Evolutionary conservation across 2,797 vertebrate genomes (phyloP).

Genomic region (Acridotheres tristis): DNA sequence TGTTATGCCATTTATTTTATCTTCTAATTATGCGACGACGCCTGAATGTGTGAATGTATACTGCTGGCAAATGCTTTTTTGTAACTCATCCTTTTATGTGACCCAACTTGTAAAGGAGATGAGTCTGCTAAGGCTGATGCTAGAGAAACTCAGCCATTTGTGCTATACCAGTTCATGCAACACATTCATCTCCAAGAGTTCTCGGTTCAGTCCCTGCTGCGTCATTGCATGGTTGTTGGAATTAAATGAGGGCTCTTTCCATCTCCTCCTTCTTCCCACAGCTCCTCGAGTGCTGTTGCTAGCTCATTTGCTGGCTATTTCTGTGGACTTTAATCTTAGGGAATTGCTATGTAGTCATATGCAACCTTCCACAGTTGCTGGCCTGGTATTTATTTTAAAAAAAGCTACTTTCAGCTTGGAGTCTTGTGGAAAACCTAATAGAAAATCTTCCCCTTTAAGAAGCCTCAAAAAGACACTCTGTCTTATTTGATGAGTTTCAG

Average conservation of each 20-base stretch:
- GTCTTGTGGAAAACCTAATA: background rate
- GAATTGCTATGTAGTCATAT: background rate
- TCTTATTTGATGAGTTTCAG: background rate
- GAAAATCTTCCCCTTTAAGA: background rate
- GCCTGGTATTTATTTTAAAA: background rate
- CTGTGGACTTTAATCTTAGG: background rate
- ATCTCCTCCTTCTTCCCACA: background rate
- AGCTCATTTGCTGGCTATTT: conserved; percentile 13
- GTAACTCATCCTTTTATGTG: background rate
- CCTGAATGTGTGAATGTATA: background rate
- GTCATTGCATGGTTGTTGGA: background rate
- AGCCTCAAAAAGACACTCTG: background rate
- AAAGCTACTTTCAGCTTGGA: background rate
- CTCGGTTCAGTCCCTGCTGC: background rate
- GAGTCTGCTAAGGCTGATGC: background rate
- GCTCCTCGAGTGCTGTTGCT: background rate
- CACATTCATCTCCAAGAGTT: background rate
- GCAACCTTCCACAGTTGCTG: background rate
- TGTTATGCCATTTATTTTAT: conserved; percentile 8
- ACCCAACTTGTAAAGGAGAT: background rate
- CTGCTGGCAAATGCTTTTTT: conserved; percentile 8
- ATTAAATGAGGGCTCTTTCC: conserved; percentile 6
- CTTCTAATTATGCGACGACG: background rate
- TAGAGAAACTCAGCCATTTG: background rate
- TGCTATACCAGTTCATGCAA: background rate